Base-by-base conservation (phyloP, 2,888 invertebrate genomes). In the Ectemnius lituratus region DNA sequence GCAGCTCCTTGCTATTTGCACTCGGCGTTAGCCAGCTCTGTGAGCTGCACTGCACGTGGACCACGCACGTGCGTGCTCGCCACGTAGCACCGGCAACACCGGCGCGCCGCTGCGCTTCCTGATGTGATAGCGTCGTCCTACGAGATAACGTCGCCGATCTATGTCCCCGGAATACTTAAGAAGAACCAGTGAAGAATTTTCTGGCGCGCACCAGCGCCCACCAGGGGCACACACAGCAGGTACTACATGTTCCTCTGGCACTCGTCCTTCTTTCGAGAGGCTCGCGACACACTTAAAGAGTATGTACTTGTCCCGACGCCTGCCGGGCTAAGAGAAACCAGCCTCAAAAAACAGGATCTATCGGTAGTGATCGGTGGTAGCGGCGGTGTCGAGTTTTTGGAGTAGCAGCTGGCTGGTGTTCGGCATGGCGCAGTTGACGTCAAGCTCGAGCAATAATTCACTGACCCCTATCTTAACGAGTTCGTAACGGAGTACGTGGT, bases 1-100 rank as follows among this genome's bases (percentile, higher is more conserved):
- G 82, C 83, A 82, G 77, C 71, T 80, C 79, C 81, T 82, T 71
- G 79, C 77, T 88, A 85, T 88, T 88, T 87, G 84, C 86, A 78
- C 83, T 78, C 73, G 75, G 78, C 74, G 83, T 85, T 85, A 82
- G 75, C 68, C 76, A 76, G 60, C 74, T 72, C 77, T 8, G 37
- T 20, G 28, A 14, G 66, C 67, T 16, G 45, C 23, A 74, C 62
- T 70, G 73, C 79, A 82, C 84, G 85, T 79, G 84, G 78, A 76
- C 56, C 71, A 76, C 82, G 81, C 86, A 86, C 86, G 86, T 82
- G 85, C 78, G 80, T 80, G 78, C 70, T 73, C 68, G 73, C 73
- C 59, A 14, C 62, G 47, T 37, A 37, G 37, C 37, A 37, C 37
- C 37, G 37, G 37, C 8, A 8, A 37, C 11, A 11, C 37, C 37